A percentile compares a stretch with the other conserved stretches of the same genome.
Conservation (phyloP, 2,888 invertebrate species). For the Eupithecia pulchellata region DNA sequence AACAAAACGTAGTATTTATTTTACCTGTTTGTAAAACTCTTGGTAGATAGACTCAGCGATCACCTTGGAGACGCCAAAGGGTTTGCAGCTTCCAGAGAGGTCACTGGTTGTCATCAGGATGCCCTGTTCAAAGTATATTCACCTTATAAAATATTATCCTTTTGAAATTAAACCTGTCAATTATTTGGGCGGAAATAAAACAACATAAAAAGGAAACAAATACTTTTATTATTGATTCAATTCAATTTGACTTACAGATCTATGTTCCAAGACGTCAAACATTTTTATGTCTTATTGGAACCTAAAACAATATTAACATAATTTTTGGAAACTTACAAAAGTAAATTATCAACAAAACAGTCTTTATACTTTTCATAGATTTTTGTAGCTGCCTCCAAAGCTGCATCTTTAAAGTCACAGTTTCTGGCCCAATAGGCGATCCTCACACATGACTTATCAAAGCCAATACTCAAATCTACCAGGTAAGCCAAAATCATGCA, state of each 20-base stretch:
- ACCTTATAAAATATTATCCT: not conserved
- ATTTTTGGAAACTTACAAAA: not conserved
- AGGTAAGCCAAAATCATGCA: conserved; percentile 34
- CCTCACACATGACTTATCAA: conserved; percentile 30
- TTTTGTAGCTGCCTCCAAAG: conserved; percentile 8
- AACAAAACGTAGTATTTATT: not conserved
- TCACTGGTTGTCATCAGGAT: conserved; percentile 87
- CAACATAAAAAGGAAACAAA: too few relatives aligned
- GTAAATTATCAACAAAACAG: not conserved
- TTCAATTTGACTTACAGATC: too few relatives aligned
- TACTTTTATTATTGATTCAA: too few relatives aligned
- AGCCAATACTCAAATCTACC: conserved; percentile 34
- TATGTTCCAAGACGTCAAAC: too few relatives aligned
- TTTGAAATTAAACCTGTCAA: not conserved
- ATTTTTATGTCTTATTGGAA: not conserved
- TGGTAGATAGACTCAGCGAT: conserved; percentile 84
- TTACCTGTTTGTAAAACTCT: conserved; percentile 82
- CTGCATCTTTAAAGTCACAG: conserved; percentile 11
- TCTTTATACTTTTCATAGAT: conserved; percentile 15
- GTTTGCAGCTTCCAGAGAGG: conserved; percentile 86
- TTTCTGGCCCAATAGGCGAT: conserved; percentile 29
- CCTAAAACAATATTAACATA: not conserved
- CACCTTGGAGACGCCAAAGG: conserved; percentile 82
- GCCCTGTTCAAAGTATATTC: conserved; percentile 57
- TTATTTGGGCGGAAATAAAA: too few relatives aligned